Base-by-base conservation (phyloP, 2,797 vertebrate species). In the Trachops cirrhosus region DNA sequence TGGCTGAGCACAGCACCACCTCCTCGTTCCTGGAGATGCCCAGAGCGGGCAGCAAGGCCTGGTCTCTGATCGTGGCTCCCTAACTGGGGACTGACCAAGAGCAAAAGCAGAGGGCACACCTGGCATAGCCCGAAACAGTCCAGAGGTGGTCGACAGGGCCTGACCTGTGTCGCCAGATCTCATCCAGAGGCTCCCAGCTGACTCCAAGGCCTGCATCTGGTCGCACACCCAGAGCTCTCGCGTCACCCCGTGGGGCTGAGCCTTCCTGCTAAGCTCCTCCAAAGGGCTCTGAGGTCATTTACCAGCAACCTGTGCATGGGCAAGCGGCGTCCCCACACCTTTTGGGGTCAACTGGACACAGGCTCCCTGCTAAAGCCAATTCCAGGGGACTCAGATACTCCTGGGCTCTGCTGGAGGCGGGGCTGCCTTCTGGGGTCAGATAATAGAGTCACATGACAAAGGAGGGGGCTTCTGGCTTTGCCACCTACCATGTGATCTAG, bases 171-270 rank as follows among this genome's bases (percentile, higher is more conserved):
- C 11, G 0, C 75, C 12, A 37, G 46, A 9, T 19, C 3, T 70
- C 37, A 24, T 70, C 24, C 68, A 24, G 67, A 24, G n/a, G 22
- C 9, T 59, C 16, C 37, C 34, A 0, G 2, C 26, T 1, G 74
- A 9, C 34, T 48, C 32, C 16, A 24, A n/a, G 18, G 32, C n/a
- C 52, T 1, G 1, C 3, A 14, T 85, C 64, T 14, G 14, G 6
- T 48, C 50, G 21, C n/a, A 37, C 34, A 24, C 39, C 29, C 46
- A 10, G 68, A 59, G 59, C 2, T 19, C 18, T n/a, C 59, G 3
- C 1, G 6, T 5, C 21, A 2, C 4, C 18, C 0, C 0, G 10
- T 37, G 6, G n/a, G 24, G 10, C 52, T 5, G 7, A 86, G n/a
- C 41, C 29, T 41, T 50, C 8, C 29, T 8, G n/a, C 19, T 41